Evolutionary conservation across 2,888 invertebrate species (phyloP), one percentile per base, ranked within the genome.

Genomic region (Heliconius charithonia): DNA sequence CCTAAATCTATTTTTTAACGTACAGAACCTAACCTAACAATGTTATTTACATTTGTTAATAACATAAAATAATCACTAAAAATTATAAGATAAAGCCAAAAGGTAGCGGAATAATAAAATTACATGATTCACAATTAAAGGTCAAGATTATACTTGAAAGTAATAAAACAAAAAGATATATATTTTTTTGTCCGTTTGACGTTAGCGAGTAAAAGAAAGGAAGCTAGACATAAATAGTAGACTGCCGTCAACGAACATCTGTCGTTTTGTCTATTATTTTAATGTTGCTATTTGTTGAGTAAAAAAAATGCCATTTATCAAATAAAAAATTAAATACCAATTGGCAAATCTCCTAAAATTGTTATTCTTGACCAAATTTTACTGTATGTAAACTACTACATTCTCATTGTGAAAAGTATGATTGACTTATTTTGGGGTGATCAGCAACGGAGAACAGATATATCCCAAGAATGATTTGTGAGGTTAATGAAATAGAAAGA

Each of bases 231-330:
- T 89, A 89, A 88, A 90, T 89, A 78, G 76, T 86, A 89, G 88
- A 91, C 81, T 81, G 76, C 86, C 85, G 87, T 89, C 89, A 91
- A 90, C 90, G 90, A 91, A 91, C 91, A 92, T 91, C 91, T 91
- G 91, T 90, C 89, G 80, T 82, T 51, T 77, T 73, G 76, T 79
- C 69, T 45, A 76, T 78, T 65, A 56, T 25, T 59, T n/a, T 25
- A 51, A 37, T 65, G 27, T 25, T 71, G 29, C 51, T 12, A 71
- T 22, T 29, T 22, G 37, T 4, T 16, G 22, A 22, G 37, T 37
- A 67, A 56, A 12, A 19, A 27, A 22, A 51, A 27, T 41, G n/a
- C n/a, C 9, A 59, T 10, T 9, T 65, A 37, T 10, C 37, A 37
- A 37, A 37, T 37, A 45, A 29, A 45, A 65, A 41, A n/a, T 32